Evolutionary conservation across 1,140 invertebrate genomes (phyloP).

Genomic region (Mercenaria mercenaria): DNA sequence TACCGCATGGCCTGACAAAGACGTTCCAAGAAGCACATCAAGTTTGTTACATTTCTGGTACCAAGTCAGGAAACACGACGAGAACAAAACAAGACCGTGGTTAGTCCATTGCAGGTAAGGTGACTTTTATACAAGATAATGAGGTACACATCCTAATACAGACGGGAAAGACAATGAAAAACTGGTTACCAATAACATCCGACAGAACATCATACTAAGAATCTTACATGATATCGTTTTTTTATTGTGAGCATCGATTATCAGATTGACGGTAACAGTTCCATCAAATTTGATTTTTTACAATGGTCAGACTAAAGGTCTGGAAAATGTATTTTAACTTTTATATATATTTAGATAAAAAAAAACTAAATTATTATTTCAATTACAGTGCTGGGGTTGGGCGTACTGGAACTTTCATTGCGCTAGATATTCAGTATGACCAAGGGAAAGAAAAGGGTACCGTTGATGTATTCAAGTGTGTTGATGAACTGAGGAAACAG

Average conservation of each 20-base stretch:
- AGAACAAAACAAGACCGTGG: constrained; percentile 17
- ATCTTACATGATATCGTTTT: too few relatives aligned
- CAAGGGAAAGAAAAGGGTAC: constrained; percentile 18
- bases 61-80: neutral
- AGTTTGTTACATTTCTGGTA: constrained; percentile 61
- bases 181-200: too few relatives aligned
- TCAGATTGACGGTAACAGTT: too few relatives aligned
- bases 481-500: constrained; percentile 34
- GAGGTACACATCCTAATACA: too few relatives aligned
- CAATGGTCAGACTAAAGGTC: too few relatives aligned
- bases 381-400: constrained; percentile 95
- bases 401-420: constrained; percentile 98
- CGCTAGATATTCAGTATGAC: constrained; percentile 31
- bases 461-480: constrained; percentile 32
- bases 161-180: too few relatives aligned
- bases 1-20: constrained; percentile 97
- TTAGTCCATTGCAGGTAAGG: constrained; percentile 71
- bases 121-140: too few relatives aligned
- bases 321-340: too few relatives aligned
- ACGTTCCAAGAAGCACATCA: constrained; percentile 93
- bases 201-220: too few relatives aligned
- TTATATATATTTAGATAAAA: too few relatives aligned
- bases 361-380: neutral
- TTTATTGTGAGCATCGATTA: too few relatives aligned
- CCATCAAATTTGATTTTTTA: too few relatives aligned